A percentile compares a stretch with the other conserved stretches of the same genome.
Conservation (phyloP, 2,113 vertebrate genomes). For the Ammospiza nelsoni region DNA sequence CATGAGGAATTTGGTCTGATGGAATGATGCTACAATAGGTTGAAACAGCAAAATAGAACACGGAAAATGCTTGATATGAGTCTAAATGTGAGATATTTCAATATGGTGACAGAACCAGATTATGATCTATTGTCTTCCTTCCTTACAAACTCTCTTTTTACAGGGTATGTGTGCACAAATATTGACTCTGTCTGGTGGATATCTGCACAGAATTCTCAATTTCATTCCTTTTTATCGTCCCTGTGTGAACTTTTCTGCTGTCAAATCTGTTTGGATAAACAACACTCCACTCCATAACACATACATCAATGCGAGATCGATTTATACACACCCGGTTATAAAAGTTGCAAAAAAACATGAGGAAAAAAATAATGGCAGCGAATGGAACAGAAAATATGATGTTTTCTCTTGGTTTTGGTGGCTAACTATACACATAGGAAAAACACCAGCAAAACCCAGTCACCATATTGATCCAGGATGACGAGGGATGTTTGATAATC, state of each 20-base stretch:
- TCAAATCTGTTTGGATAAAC: conserved; percentile 67
- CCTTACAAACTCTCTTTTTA: background rate
- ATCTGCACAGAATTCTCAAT: background rate
- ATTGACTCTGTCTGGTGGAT: background rate
- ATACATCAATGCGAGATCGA: background rate
- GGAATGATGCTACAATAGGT: background rate
- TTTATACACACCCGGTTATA: background rate
- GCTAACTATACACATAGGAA: conserved; percentile 47
- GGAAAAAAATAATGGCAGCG: conserved; percentile 21
- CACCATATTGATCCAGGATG: conserved; percentile 10
- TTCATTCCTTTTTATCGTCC: background rate
- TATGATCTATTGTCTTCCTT: background rate
- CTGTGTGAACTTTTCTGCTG: background rate
- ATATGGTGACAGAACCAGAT: conserved; percentile 36
- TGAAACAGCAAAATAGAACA: background rate
- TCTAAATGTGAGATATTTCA: conserved; percentile 13
- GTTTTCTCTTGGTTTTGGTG: conserved; percentile 22
- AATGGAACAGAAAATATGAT: conserved; percentile 53
- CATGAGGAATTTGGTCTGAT: background rate
- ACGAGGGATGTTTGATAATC: background rate
- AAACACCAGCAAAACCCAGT: conserved; percentile 6
- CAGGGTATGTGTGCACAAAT: background rate
- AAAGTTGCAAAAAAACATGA: conserved; percentile 33
- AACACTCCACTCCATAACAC: conserved; percentile 46
- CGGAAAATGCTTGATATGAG: background rate